phyloP scores from a whole-genome alignment of 2,113 vertebrate species.

The Phrynosoma platyrhinos region DNA sequence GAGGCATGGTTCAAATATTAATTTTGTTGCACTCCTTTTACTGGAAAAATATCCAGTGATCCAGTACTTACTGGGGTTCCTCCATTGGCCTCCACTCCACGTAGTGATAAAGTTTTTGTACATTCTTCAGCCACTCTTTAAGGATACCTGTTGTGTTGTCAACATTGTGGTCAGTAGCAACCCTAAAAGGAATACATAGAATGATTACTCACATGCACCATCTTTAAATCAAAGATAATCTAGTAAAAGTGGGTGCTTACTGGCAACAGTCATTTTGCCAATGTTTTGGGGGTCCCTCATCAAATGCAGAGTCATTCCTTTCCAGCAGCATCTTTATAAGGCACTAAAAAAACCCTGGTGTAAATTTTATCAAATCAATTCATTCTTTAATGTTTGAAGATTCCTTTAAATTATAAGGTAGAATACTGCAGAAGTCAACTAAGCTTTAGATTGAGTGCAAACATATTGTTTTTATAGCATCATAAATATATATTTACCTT shows the following conservation, averaged over 20 bases:
- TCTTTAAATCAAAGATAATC: not conserved
- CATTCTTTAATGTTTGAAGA: too few species aligned
- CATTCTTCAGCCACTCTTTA: constrained; percentile 91
- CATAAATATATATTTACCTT: too few species aligned
- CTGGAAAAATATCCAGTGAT: not conserved
- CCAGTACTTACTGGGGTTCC: constrained; percentile 85
- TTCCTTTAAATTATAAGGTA: too few species aligned
- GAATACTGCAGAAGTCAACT: too few species aligned
- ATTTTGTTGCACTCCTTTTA: not conserved
- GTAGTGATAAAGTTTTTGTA: constrained; percentile 89
- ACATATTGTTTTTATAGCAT: too few species aligned
- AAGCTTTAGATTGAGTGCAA: too few species aligned
- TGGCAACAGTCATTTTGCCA: not conserved
- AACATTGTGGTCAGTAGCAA: constrained; percentile 91
- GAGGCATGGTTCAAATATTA: too few species aligned
- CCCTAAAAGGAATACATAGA: constrained; percentile 77
- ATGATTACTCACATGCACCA: not conserved
- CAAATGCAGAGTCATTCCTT: not conserved
- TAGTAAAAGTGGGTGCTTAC: not conserved
- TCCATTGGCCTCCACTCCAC: constrained; percentile 97
- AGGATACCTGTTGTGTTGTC: constrained; percentile 94
- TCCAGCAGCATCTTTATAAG: not conserved
- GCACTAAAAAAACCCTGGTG: not conserved
- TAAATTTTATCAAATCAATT: too few species aligned
- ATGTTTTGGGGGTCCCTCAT: not conserved